phyloP scores from a whole-genome alignment of 2,888 invertebrate species.

The Heliothis peltigera region DNA sequence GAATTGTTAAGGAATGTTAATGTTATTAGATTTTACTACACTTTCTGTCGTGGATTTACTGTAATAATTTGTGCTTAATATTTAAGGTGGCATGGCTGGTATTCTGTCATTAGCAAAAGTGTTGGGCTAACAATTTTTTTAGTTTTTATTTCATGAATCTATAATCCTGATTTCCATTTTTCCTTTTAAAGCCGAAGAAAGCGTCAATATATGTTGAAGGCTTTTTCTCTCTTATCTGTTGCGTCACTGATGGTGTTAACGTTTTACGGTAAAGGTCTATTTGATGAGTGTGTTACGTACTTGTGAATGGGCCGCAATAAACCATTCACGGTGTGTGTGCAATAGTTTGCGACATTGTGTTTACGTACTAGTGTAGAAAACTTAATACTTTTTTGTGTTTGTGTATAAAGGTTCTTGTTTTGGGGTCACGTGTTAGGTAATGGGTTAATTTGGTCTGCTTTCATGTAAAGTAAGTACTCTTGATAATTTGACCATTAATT shows the following conservation, averaged over 20 bases:
- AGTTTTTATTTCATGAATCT: no score
- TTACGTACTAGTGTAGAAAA: slow-evolving; percentile 2
- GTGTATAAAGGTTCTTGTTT: not conserved
- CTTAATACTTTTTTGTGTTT: not conserved
- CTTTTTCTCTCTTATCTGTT: slow-evolving; percentile 8
- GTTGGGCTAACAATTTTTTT: no score
- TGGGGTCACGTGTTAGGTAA: not conserved
- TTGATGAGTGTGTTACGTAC: slow-evolving; percentile 10
- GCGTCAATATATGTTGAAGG: slow-evolving; percentile 14
- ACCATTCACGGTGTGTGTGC: slow-evolving; percentile 23
- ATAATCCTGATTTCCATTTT: not conserved
- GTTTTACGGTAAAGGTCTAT: not conserved
- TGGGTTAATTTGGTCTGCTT: not conserved
- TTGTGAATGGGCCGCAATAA: slow-evolving; percentile 19
- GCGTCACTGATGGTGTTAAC: slow-evolving; percentile 14
- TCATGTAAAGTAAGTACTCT: not conserved
- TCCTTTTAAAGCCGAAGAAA: slow-evolving; percentile 5
- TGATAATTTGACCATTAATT: not conserved
- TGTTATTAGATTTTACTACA: no score
- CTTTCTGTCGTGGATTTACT: no score
- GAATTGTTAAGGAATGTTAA: no score
- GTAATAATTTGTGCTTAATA: no score
- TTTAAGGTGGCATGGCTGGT: no score
- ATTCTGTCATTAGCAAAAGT: no score
- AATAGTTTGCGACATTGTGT: slow-evolving; percentile 11